A percentile compares a stretch with the other conserved stretches of the same genome.
Conservation (phyloP, 1,140 invertebrate genomes). For the Tetramorium parvispinum region DNA sequence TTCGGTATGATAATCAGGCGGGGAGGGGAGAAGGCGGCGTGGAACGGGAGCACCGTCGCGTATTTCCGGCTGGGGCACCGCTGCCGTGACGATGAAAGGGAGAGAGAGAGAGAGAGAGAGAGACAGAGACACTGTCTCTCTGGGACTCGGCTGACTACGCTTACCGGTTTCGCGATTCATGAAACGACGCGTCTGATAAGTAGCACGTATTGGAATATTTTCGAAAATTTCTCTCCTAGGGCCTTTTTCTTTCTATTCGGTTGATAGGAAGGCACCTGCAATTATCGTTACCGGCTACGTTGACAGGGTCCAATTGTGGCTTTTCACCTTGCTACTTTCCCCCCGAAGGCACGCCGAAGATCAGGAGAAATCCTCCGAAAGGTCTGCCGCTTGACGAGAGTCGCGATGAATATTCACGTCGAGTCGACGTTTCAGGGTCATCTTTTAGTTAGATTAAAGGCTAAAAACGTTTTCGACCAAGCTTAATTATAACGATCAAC, state of each 20-base stretch:
- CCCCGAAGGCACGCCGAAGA: background rate
- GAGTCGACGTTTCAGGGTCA: background rate
- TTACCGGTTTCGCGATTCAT: conserved; percentile 30
- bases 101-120: background rate
- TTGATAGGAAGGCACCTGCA: background rate
- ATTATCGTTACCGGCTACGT: background rate
- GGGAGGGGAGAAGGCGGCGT: conserved; percentile 21
- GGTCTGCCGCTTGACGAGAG: background rate
- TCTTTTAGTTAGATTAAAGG: background rate
- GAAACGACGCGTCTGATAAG: background rate
- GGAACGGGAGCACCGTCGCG: conserved; percentile 68
- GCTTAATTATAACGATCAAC: background rate
- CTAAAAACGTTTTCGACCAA: background rate
- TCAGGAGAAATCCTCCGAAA: conserved; percentile 13
- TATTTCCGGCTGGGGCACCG: conserved; percentile 69
- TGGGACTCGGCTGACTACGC: background rate
- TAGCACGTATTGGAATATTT: background rate
- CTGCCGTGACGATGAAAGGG: conserved; percentile 32
- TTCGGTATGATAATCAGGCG: conserved; percentile 45
- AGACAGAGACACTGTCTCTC: background rate
- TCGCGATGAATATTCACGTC: conserved; percentile 5
- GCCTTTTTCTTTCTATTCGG: background rate
- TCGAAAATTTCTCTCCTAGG: background rate
- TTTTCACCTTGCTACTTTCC: conserved; percentile 31
- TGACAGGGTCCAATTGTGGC: background rate